A percentile compares a stretch with the other conserved stretches of the same genome.
These are phyloP conservation scores for Spheniscus humboldti DNA, from an alignment of 2,797 vertebrate species.

Conservation along the genomic window DNA sequence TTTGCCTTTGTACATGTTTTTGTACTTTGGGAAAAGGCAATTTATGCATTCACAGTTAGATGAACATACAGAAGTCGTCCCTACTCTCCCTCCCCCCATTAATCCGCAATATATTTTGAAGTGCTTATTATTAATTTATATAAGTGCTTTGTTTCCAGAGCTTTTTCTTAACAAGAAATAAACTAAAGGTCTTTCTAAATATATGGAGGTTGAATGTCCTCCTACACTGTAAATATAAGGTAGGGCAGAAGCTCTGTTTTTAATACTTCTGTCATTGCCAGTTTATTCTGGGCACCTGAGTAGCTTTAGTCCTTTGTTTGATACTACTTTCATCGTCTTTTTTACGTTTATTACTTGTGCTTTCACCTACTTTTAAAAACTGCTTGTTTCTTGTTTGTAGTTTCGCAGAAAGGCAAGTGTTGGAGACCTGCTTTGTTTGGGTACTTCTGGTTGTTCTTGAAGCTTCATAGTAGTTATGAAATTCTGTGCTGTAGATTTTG, in stretches of 20 bases:
- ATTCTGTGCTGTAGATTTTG: background rate
- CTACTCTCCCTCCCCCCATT: background rate
- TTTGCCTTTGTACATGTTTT: background rate
- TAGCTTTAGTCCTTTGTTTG: background rate
- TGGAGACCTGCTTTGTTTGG: background rate
- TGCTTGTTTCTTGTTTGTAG: background rate
- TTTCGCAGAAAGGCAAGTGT: background rate
- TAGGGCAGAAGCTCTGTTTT: background rate
- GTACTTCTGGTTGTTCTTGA: background rate
- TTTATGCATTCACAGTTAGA: background rate
- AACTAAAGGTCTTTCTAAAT: background rate
- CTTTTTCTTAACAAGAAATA: background rate
- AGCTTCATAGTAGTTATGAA: fast-evolving
- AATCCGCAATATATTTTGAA: background rate
- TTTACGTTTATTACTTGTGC: background rate
- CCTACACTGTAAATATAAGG: background rate
- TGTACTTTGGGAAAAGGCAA: background rate
- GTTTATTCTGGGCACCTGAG: background rate
- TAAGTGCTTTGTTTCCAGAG: background rate
- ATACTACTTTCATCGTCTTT: background rate
- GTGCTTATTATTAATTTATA: background rate
- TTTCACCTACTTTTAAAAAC: background rate
- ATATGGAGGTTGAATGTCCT: background rate
- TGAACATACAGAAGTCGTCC: fast-evolving
- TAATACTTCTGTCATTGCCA: background rate